Evolutionary conservation across 2,888 invertebrate genomes (phyloP).

Genomic region (Platycheirus albimanus): DNA sequence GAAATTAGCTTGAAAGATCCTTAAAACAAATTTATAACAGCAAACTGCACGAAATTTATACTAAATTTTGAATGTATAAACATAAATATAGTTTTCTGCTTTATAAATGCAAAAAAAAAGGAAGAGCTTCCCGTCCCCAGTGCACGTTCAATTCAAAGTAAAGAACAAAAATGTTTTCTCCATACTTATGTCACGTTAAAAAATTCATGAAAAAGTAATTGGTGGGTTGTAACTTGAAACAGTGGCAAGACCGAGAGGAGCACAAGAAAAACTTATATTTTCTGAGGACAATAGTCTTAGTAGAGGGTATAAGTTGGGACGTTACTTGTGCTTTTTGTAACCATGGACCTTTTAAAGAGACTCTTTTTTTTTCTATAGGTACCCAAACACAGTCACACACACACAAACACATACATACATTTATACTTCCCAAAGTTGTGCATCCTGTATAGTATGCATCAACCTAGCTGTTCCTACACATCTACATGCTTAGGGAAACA

Average conservation of each 20-base stretch:
- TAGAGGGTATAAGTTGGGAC: slow-evolving; percentile 22
- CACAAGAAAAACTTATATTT: slow-evolving; percentile 31
- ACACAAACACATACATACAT: slow-evolving; percentile 4
- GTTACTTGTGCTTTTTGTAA: slow-evolving; percentile 39
- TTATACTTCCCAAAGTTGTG: slow-evolving; percentile 53
- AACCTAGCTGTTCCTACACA: slow-evolving; percentile 2
- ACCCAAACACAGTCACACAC: no score
- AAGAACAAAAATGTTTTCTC: slow-evolving; percentile 23
- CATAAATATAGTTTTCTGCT: no score
- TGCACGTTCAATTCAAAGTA: slow-evolving; percentile 14
- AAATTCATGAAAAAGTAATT: slow-evolving; percentile 69
- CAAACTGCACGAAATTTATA: no score
- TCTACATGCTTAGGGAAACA: slow-evolving; percentile 26
- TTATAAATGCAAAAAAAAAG: background rate
- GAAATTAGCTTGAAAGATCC: no score
- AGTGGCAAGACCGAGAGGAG: slow-evolving; percentile 34
- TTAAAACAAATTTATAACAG: no score
- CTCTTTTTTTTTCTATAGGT: no score
- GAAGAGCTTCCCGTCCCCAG: background rate
- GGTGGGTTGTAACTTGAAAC: slow-evolving; percentile 51
- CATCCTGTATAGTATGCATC: slow-evolving; percentile 44
- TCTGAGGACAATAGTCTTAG: slow-evolving; percentile 33
- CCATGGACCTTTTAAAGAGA: slow-evolving; percentile 55
- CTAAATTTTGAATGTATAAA: no score
- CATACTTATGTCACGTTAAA: slow-evolving; percentile 45